Conservation (phyloP, 2,113 vertebrate genomes). For the Boulengeromyrus knoepffleri region DNA sequence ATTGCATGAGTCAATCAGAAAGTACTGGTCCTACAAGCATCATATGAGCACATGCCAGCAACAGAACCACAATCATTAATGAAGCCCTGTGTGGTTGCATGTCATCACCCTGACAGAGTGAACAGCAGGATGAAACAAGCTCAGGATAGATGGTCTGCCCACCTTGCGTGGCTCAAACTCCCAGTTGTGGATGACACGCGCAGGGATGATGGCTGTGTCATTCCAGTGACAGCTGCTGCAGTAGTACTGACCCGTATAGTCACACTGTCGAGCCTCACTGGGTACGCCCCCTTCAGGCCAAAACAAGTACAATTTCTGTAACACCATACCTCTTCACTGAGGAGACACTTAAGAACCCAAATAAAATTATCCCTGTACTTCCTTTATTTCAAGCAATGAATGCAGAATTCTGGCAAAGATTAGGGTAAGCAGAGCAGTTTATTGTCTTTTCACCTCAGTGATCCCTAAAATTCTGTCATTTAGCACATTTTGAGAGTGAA, state of each 20-base stretch:
- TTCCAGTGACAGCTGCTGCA: conserved; percentile 97
- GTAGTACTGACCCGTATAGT: conserved; percentile 95
- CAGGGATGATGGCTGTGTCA: conserved; percentile 79
- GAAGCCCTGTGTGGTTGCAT: neutral
- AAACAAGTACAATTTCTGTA: neutral
- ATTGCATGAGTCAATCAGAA: neutral
- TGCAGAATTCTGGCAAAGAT: neutral
- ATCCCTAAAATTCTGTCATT: neutral
- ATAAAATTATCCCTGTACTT: neutral
- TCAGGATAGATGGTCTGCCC: neutral
- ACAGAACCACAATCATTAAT: neutral
- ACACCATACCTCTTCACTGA: neutral
- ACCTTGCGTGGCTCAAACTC: conserved; percentile 93
- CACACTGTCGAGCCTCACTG: conserved; percentile 87
- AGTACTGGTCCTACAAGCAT: neutral
- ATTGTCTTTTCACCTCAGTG: neutral
- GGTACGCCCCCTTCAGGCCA: conserved; percentile 72
- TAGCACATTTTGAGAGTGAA: neutral
- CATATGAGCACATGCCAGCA: neutral
- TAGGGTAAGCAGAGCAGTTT: neutral
- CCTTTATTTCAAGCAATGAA: neutral
- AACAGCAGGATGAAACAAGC: neutral
- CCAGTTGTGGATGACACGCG: conserved; percentile 96
- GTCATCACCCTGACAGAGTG: neutral
- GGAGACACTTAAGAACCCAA: neutral